Evolutionary conservation across 2,888 invertebrate species (phyloP).

Genomic region (Priocnemis perturbator): DNA sequence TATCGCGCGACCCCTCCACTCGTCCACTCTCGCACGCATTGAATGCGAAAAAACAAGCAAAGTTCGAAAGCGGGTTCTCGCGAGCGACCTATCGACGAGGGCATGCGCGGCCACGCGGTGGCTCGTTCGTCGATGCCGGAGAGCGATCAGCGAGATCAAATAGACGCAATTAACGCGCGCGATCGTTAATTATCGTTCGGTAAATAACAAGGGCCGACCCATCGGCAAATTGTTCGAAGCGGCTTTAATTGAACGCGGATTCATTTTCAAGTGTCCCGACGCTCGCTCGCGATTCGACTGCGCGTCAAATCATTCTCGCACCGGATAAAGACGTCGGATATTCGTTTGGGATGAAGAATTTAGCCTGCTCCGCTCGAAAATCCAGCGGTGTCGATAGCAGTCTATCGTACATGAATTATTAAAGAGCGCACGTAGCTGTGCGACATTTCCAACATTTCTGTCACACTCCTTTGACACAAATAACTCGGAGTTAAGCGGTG

Average conservation of each 20-base stretch:
- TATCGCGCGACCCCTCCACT: too few relatives aligned
- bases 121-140: constrained; percentile 30
- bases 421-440: too few relatives aligned
- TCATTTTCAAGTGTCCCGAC: constrained; percentile 47
- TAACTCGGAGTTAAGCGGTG: too few relatives aligned
- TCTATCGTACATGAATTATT: too few relatives aligned
- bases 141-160: constrained; percentile 45
- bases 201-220: constrained; percentile 57
- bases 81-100: too few relatives aligned
- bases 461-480: too few relatives aligned
- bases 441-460: too few relatives aligned
- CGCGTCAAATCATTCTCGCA: constrained; percentile 1
- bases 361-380: neutral
- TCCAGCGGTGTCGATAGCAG: too few relatives aligned
- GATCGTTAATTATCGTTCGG: constrained; percentile 63
- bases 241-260: constrained; percentile 53
- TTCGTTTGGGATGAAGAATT: neutral
- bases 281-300: neutral
- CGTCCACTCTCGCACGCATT: too few relatives aligned
- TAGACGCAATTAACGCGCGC: constrained; percentile 58
- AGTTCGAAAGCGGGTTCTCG: too few relatives aligned
- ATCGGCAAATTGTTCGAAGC: constrained; percentile 49
- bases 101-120: too few relatives aligned
- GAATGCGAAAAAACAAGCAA: too few relatives aligned
- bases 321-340: neutral